Evolutionary conservation across 2,797 vertebrate genomes (phyloP).

Genomic region (Vespertilio murinus): DNA sequence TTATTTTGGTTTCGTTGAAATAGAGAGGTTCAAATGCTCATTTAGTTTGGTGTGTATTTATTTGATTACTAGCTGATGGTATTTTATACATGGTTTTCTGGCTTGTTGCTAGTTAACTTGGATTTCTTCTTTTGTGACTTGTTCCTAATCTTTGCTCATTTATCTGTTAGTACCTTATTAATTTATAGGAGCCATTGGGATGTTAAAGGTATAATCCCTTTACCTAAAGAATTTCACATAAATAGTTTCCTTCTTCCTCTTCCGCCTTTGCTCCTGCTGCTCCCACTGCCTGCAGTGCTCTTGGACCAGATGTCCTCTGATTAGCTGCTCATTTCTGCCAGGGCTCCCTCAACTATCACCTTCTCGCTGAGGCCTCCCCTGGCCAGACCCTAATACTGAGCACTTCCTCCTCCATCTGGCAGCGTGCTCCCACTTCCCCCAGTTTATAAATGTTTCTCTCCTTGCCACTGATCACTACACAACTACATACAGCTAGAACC

Average conservation of each 20-base stretch:
- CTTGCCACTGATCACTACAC: neutral
- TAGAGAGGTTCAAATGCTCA: neutral
- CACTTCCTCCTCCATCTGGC: neutral
- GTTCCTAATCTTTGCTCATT: neutral
- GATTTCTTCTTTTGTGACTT: neutral
- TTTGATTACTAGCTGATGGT: neutral
- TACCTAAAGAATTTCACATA: neutral
- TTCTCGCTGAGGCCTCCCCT: neutral
- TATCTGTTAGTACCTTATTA: neutral
- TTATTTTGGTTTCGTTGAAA: neutral
- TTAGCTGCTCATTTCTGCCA: neutral
- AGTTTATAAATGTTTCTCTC: neutral
- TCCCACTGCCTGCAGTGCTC: neutral
- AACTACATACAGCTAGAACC: neutral
- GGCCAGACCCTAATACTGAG: neutral
- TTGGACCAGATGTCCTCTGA: neutral
- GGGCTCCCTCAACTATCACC: neutral
- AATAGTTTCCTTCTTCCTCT: neutral
- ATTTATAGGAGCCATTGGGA: neutral
- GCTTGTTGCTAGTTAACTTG: neutral
- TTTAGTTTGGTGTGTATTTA: neutral
- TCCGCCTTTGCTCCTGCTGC: neutral
- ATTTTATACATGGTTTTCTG: neutral
- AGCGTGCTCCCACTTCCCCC: neutral
- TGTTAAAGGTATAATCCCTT: neutral